Evolutionary conservation across 2,113 vertebrate genomes (phyloP).

Genomic region (Hyperopisus bebe): DNA sequence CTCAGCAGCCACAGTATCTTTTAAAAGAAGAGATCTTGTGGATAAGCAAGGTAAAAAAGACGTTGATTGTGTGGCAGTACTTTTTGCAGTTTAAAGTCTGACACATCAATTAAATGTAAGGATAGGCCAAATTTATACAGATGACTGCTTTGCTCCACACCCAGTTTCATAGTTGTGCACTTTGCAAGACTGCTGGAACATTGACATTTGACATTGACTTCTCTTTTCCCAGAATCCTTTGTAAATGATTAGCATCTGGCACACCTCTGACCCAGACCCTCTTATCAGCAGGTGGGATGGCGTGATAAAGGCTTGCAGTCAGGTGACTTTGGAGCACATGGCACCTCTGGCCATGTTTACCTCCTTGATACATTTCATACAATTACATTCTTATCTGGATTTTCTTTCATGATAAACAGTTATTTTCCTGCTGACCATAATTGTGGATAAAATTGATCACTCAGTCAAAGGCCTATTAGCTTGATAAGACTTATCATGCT

Average conservation of each 20-base stretch:
- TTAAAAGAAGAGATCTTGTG: no score
- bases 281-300: neutral
- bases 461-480: neutral
- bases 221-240: slow-evolving; percentile 16
- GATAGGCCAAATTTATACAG: no score
- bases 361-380: neutral
- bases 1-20: no score
- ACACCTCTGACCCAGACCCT: slow-evolving; percentile 11
- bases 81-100: no score
- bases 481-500: slow-evolving; percentile 7
- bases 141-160: neutral
- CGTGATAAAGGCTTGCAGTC: slow-evolving; percentile 13
- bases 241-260: slow-evolving; percentile 18
- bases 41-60: no score
- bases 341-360: neutral
- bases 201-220: slow-evolving; percentile 11
- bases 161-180: slow-evolving; percentile 22
- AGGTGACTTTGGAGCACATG: neutral
- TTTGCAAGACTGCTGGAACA: slow-evolving; percentile 25
- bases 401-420: neutral
- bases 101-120: no score
- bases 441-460: neutral
- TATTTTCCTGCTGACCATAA: slow-evolving; percentile 4
- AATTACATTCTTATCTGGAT: slow-evolving; percentile 18
- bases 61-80: no score